Percentiles rank a stretch among this genome's conserved stretches.
Conservation (phyloP, 2,113 vertebrate genomes). For the Zosterops japonicus region DNA sequence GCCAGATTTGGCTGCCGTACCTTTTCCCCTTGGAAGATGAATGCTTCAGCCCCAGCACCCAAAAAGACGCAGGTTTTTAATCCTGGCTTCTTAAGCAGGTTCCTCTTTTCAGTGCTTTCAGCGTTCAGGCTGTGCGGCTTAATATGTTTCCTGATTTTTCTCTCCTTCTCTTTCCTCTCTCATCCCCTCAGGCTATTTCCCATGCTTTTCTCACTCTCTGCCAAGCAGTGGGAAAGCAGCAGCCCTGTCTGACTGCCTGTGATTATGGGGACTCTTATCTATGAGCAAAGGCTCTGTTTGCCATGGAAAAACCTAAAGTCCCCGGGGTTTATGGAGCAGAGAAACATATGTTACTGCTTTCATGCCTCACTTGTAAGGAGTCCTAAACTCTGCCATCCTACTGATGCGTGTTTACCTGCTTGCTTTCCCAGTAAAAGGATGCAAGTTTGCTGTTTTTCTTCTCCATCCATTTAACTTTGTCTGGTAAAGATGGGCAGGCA, state of each 20-base stretch:
- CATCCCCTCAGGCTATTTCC: not conserved
- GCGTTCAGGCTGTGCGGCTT: not conserved
- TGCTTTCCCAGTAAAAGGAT: not conserved
- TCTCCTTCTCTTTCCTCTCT: not conserved
- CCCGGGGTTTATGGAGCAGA: not conserved
- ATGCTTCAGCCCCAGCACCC: not conserved
- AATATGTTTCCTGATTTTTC: not conserved
- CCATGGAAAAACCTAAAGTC: not conserved
- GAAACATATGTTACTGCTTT: conserved; percentile 13
- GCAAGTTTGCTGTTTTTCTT: not conserved
- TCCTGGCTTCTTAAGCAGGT: not conserved
- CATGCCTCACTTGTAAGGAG: not conserved
- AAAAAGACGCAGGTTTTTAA: not conserved
- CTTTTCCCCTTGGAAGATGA: not conserved
- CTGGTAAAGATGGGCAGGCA: not conserved
- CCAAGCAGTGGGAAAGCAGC: not conserved
- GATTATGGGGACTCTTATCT: not conserved
- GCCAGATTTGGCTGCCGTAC: not conserved
- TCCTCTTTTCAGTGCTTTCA: not conserved
- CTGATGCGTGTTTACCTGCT: not conserved
- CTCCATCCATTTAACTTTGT: not conserved
- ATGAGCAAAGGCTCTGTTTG: not conserved
- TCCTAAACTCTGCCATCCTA: not conserved
- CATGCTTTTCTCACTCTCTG: not conserved
- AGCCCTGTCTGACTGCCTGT: not conserved